Conservation (phyloP, 2,797 vertebrate genomes). For the Acanthurus leucopareius region DNA sequence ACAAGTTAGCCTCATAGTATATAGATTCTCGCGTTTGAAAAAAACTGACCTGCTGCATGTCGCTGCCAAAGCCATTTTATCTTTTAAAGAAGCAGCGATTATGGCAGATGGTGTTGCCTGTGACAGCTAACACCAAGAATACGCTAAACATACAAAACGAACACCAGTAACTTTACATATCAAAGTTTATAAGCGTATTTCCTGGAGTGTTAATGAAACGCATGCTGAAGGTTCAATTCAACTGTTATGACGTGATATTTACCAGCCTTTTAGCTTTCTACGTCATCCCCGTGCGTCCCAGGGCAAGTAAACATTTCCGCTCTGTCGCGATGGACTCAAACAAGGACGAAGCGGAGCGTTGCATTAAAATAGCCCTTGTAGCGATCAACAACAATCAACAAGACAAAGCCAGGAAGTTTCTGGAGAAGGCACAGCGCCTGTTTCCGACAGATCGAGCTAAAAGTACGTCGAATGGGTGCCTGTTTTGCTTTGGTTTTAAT, state of each 20-base stretch:
- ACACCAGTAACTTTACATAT: neutral
- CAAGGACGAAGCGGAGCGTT: constrained; percentile 98
- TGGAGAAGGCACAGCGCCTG: constrained; percentile 94
- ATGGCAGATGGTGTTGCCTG: neutral
- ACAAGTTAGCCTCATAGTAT: constrained; percentile 17
- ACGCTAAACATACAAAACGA: neutral
- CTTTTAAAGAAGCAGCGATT: neutral
- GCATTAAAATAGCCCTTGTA: constrained; percentile 91
- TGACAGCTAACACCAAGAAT: neutral
- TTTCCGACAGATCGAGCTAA: constrained; percentile 91
- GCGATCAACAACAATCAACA: constrained; percentile 88
- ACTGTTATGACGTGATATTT: constrained; percentile 50
- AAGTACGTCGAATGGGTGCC: constrained; percentile 84
- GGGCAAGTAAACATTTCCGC: constrained; percentile 86
- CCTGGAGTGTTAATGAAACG: neutral
- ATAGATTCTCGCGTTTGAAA: constrained; percentile 6
- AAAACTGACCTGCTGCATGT: constrained; percentile 39
- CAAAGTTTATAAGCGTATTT: neutral
- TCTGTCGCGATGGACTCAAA: constrained; percentile 97
- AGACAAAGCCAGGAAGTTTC: constrained; percentile 92
- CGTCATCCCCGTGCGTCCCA: constrained; percentile 80
- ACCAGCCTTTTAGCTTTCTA: neutral
- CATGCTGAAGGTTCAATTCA: neutral
- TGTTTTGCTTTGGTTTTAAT: constrained; percentile 16
- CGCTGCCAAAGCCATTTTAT: constrained; percentile 47